These are phyloP conservation scores for Limnephilus marmoratus DNA, from an alignment of 2,888 invertebrate genomes.

Conservation along the genomic window DNA sequence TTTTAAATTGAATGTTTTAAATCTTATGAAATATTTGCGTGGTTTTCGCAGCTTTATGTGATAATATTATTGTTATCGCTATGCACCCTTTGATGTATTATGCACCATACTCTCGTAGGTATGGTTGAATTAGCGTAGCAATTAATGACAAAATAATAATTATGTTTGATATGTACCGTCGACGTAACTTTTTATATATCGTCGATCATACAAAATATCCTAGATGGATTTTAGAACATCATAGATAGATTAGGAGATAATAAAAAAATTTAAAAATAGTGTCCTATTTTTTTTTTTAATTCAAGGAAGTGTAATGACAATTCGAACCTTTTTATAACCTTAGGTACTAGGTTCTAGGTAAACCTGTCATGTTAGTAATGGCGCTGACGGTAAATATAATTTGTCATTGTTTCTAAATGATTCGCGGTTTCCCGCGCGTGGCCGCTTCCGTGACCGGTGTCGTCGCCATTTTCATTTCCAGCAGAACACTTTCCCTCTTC, in stretches of 20 bases:
- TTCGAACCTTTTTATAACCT: too few relatives aligned
- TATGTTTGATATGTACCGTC: background rate
- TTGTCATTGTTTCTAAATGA: conserved; percentile 38
- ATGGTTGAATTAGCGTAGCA: background rate
- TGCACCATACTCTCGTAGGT: background rate
- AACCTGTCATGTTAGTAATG: conserved; percentile 7
- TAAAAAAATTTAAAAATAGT: too few relatives aligned
- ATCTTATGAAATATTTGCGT: background rate
- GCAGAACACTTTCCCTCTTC: conserved; percentile 67
- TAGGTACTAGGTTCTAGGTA: too few relatives aligned
- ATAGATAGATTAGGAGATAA: too few relatives aligned
- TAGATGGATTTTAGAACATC: too few relatives aligned
- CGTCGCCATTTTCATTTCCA: conserved; percentile 33
- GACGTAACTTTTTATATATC: background rate
- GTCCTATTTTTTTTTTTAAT: too few relatives aligned
- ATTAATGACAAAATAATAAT: background rate
- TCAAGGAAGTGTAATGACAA: too few relatives aligned
- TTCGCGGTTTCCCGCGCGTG: conserved; percentile 48
- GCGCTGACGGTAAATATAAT: background rate
- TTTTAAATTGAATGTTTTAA: too few relatives aligned
- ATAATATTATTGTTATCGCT: background rate
- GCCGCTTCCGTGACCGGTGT: conserved; percentile 35
- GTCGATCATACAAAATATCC: background rate
- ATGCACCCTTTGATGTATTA: background rate
- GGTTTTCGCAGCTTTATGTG: background rate